Percentiles rank a stretch among this genome's conserved stretches.
Conservation (phyloP, 2,797 vertebrate genomes). For the Danio kyathit region DNA sequence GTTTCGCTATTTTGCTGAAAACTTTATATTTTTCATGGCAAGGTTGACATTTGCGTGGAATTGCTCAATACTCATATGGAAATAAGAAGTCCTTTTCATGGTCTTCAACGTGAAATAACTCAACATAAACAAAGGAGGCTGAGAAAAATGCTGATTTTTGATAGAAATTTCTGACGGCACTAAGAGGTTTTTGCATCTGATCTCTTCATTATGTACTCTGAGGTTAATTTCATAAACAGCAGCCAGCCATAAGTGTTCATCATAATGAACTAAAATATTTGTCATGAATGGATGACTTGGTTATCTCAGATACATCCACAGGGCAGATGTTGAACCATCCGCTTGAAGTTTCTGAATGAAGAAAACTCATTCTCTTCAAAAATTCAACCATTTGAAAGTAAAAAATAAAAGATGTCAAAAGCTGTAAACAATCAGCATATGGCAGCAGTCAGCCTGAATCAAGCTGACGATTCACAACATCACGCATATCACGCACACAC, state of each 20-base stretch:
- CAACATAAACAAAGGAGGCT: too few species aligned
- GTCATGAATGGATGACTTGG: background rate
- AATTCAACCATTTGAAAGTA: background rate
- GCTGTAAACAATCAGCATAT: background rate
- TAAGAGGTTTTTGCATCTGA: too few species aligned
- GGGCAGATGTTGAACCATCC: background rate
- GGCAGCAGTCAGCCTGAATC: background rate
- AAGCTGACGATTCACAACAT: slow-evolving; percentile 4
- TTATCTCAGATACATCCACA: background rate
- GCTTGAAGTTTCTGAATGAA: background rate
- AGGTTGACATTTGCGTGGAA: too few species aligned
- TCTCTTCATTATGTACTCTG: background rate
- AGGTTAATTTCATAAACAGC: background rate
- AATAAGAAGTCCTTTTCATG: too few species aligned
- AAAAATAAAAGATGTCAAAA: slow-evolving; percentile 2
- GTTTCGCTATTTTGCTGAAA: too few species aligned
- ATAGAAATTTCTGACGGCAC: too few species aligned
- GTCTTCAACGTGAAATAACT: too few species aligned
- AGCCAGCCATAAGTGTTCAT: background rate
- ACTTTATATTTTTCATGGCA: too few species aligned
- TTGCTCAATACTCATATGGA: too few species aligned
- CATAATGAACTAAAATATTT: background rate
- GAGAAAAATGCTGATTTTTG: too few species aligned
- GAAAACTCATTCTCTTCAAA: background rate
- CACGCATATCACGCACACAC: background rate